Evolutionary conservation across 2,888 invertebrate genomes (phyloP).

Genomic region (Eupithecia centaureata): DNA sequence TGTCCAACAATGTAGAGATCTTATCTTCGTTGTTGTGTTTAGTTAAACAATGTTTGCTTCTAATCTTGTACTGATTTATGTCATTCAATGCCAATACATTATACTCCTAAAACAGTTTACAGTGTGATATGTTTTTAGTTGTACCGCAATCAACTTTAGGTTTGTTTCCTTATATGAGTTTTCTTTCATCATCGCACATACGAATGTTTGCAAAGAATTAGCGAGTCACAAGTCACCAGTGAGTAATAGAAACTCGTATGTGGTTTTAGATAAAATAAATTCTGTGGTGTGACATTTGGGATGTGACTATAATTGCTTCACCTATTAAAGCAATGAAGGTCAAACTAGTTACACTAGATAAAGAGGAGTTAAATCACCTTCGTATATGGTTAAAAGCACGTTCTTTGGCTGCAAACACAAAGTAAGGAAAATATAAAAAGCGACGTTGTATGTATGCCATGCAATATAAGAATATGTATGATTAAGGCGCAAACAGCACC

Average conservation of each 20-base stretch:
- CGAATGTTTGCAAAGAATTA: background rate
- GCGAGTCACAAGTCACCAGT: background rate
- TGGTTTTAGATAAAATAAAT: background rate
- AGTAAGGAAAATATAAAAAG: background rate
- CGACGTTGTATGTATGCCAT: background rate
- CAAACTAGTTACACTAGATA: constrained; percentile 20
- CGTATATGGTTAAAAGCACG: constrained; percentile 6
- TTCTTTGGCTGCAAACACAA: too few relatives aligned
- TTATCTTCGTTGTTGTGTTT: background rate
- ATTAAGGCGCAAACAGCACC: too few relatives aligned
- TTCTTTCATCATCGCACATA: background rate
- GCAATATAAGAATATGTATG: too few relatives aligned
- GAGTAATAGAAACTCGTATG: background rate
- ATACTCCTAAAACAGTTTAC: too few relatives aligned
- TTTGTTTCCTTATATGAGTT: background rate
- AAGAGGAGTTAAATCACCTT: constrained; percentile 14
- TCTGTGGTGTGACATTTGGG: background rate
- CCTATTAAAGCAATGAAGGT: constrained; percentile 21
- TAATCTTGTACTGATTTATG: background rate
- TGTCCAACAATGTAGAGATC: background rate
- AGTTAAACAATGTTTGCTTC: too few relatives aligned
- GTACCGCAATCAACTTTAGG: too few relatives aligned
- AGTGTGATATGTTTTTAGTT: too few relatives aligned
- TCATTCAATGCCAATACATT: too few relatives aligned
- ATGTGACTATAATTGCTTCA: constrained; percentile 17